phyloP scores from a whole-genome alignment of 2,113 vertebrate genomes.

The Caranx ignobilis region DNA sequence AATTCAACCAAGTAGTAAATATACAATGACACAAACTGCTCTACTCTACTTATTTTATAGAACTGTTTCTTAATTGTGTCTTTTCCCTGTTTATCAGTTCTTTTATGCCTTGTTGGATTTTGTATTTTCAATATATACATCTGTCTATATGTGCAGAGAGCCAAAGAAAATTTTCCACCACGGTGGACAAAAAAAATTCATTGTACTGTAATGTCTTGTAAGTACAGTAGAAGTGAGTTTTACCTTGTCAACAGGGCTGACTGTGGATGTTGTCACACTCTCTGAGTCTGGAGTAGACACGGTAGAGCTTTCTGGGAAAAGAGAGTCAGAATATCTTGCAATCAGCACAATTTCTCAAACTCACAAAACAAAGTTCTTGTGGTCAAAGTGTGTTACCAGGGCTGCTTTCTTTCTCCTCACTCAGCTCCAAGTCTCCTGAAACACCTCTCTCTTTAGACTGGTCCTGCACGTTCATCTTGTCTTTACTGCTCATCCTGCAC shows the following conservation, averaged over 20 bases:
- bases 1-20: too few species aligned
- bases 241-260: constrained; percentile 77
- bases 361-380: rapidly evolving
- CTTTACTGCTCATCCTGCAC: constrained; percentile 92
- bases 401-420: constrained; percentile 82
- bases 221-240: background rate
- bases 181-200: too few species aligned
- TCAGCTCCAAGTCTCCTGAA: constrained; percentile 83
- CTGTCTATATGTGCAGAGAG: too few species aligned
- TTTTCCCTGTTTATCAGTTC: too few species aligned
- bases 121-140: too few species aligned
- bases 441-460: constrained; percentile 91
- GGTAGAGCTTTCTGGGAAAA: constrained; percentile 68
- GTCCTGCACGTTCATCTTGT: constrained; percentile 92
- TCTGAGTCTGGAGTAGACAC: constrained; percentile 80
- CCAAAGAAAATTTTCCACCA: too few species aligned
- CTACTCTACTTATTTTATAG: too few species aligned
- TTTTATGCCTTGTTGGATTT: too few species aligned
- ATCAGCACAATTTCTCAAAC: background rate
- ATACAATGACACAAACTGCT: too few species aligned
- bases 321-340: background rate
- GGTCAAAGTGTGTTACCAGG: constrained; percentile 68
- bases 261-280: constrained; percentile 63
- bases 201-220: too few species aligned
- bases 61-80: too few species aligned